Evolutionary conservation across 2,888 invertebrate genomes (phyloP), one percentile per base, ranked within the genome.

Genomic region (Selenia dentaria): DNA sequence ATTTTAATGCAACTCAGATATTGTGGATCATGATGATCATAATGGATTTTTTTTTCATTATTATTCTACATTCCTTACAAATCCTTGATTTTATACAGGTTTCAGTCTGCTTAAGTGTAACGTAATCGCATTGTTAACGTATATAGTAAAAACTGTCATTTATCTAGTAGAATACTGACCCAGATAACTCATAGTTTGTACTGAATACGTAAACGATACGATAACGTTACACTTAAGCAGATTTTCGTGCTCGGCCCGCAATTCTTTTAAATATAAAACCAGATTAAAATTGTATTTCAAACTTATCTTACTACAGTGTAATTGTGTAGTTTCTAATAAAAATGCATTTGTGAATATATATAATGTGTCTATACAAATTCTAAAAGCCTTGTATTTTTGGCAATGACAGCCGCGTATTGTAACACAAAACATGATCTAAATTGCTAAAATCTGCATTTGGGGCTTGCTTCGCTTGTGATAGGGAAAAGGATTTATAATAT

Each of bases 241-340:
- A n/a, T n/a, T n/a, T n/a, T n/a, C n/a, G n/a, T n/a, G n/a, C n/a
- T n/a, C n/a, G n/a, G n/a, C n/a, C 16, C 3, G 16, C 16, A 16
- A 16, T 22, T n/a, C n/a, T n/a, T n/a, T n/a, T n/a, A n/a, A n/a
- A n/a, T n/a, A n/a, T n/a, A n/a, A n/a, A n/a, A n/a, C n/a, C n/a
- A n/a, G n/a, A 26, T 32, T 36, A 48, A 57, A 27, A 47, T 47
- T 54, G 54, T 43, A 29, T 42, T 51, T 54, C 28, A 35, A 36
- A 47, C 24, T 20, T 6, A 1, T 29, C 26, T 11, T 36, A 54
- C 54, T 54, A 51, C 54, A 54, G 22, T 37, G 47, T 47, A 33
- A 20, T 35, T 45, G 32, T 54, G 50, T 58, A 58, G 53, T 53
- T 51, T 53, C 31, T 18, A 20, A 16, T 16, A 16, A 16, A 20